Evolutionary conservation across 1,140 invertebrate species (phyloP), one percentile per base, ranked within the genome.

Genomic region (Phthorimaea operculella): DNA sequence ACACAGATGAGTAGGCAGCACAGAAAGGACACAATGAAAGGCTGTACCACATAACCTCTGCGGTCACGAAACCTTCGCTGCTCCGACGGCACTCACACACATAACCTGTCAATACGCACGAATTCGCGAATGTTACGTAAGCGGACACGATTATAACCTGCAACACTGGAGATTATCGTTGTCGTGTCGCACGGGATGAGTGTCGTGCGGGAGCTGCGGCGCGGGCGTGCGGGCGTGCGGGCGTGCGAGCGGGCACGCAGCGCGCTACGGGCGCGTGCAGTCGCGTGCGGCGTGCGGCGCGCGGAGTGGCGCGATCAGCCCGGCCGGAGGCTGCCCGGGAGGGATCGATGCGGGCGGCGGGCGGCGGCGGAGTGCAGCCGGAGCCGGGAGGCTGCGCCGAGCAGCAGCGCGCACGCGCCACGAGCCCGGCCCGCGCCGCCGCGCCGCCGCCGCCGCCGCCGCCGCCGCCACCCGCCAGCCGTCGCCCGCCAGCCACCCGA

Each of bases 301-400:
- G 44, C 9, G 36, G 9, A 42, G 34, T 34, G 33, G 68, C 65
- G 74, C 73, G 68, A 59, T 55, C 59, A 63, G 62, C 64, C 66
- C 72, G 66, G 66, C 63, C 64, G 68, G 67, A 69, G 63, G 70
- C 67, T 69, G 65, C 68, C 74, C 75, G 73, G 75, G 74, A 70
- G 70, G 74, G 75, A 78, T 82, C 79, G 79, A 82, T 82, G 76
- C 79, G 79, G 75, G 79, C 79, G 71, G 79, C 79, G 74, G 71
- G 76, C 74, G 75, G 70, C 72, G 72, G 76, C 72, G 75, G 79
- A 78, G 76, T 81, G 76, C 76, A 79, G 74, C 66, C 34, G 39
- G 33, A 72, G 63, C 68, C 69, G 59, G 75, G 76, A 78, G 76
- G 74, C 76, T 76, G 76, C 75, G 75, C 76, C 70, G 73, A 65